A percentile compares a stretch with the other conserved stretches of the same genome.
Conservation (phyloP, 2,888 invertebrate species). For the Cephus spinipes region DNA sequence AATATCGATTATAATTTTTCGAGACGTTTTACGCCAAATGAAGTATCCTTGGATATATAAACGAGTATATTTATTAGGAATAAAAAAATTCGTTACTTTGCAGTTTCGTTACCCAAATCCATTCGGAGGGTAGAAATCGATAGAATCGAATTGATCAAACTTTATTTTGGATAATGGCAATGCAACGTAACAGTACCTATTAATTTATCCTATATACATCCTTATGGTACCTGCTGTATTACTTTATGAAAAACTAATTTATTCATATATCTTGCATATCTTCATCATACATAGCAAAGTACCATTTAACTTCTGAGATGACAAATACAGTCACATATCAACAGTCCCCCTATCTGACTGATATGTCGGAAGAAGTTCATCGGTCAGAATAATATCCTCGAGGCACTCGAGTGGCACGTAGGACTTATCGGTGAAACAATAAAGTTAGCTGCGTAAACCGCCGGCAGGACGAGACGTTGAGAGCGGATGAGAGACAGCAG, state of each 20-base stretch:
- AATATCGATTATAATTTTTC: neutral
- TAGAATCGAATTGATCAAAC: neutral
- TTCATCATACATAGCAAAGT: neutral
- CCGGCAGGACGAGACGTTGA: neutral
- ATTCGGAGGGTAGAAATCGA: neutral
- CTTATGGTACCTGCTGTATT: neutral
- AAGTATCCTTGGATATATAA: neutral
- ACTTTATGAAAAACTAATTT: neutral
- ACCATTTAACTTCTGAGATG: neutral
- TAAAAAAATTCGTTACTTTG: neutral
- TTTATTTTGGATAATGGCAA: neutral
- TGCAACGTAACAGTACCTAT: neutral
- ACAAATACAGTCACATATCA: neutral
- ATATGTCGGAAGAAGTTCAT: neutral
- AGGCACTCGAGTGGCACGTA: neutral
- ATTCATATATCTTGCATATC: neutral
- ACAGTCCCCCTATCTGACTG: neutral
- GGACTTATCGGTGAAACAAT: neutral
- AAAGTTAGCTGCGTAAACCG: neutral
- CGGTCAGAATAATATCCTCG: neutral
- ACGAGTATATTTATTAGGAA: neutral
- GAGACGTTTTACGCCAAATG: too few relatives aligned
- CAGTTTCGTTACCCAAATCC: neutral
- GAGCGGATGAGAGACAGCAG: neutral
- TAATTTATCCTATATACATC: neutral